Evolutionary conservation across 1,140 invertebrate species (phyloP).

Genomic region (silkworm (Bombyx mori)): ASM3026992v2 NC_085108.1:649001-649500

Average conservation of each 20-base stretch:
- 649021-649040: constrained; percentile 65
- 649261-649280: constrained; percentile 70
- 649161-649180: constrained; percentile 48
- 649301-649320: constrained; percentile 55
- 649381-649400: constrained; percentile 46
- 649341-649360: constrained; percentile 52
- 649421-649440: constrained; percentile 43
- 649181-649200: constrained; percentile 37
- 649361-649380: constrained; percentile 50
- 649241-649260: constrained; percentile 37
- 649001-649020: constrained; percentile 59
- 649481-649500: constrained; percentile 63
- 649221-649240: constrained; percentile 43
- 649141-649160: constrained; percentile 60
- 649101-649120: constrained; percentile 42
- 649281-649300: constrained; percentile 63
- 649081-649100: constrained; percentile 41
- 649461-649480: constrained; percentile 55
- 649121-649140: constrained; percentile 49
- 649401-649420: constrained; percentile 56
- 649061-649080: constrained; percentile 42
- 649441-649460: constrained; percentile 49
- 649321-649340: constrained; percentile 50
- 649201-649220: constrained; percentile 55
- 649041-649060: constrained; percentile 54